Evolutionary conservation across 2,797 vertebrate species (phyloP).

Genomic region (Gallinago solitaria): DNA sequence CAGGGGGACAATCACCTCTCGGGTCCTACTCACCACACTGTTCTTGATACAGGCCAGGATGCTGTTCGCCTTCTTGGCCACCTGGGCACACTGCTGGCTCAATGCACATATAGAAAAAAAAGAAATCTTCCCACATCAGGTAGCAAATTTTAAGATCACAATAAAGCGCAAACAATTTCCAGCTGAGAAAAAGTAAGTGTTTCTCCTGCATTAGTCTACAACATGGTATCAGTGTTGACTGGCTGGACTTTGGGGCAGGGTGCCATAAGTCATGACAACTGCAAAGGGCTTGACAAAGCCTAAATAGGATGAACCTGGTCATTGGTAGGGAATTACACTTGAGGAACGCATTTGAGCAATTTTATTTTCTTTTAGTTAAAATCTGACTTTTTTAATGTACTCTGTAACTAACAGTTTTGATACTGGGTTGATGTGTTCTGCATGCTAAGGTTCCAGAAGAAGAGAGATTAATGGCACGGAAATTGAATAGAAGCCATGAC

Average conservation of each 20-base stretch:
- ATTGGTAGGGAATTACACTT: not conserved
- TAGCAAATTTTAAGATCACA: not conserved
- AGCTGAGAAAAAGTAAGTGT: not conserved
- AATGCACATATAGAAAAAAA: not conserved
- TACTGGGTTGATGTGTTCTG: not conserved
- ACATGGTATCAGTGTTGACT: not conserved
- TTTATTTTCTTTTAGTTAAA: not conserved
- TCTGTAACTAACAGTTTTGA: not conserved
- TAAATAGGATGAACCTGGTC: not conserved
- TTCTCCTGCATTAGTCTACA: not conserved
- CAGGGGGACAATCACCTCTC: too few relatives aligned
- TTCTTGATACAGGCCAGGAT: too few relatives aligned
- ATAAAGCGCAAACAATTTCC: not conserved
- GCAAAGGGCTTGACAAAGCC: not conserved
- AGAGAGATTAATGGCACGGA: not conserved
- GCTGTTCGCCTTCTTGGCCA: too few relatives aligned
- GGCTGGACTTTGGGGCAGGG: not conserved
- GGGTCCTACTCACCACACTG: too few relatives aligned
- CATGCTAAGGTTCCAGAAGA: not conserved
- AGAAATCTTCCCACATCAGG: not conserved
- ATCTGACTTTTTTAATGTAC: not conserved
- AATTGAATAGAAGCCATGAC: not conserved
- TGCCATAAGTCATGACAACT: not conserved
- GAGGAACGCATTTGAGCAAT: not conserved
- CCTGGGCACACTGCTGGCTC: too few relatives aligned